Conservation (phyloP, 2,113 vertebrate genomes). For the Electrona antarctica region DNA sequence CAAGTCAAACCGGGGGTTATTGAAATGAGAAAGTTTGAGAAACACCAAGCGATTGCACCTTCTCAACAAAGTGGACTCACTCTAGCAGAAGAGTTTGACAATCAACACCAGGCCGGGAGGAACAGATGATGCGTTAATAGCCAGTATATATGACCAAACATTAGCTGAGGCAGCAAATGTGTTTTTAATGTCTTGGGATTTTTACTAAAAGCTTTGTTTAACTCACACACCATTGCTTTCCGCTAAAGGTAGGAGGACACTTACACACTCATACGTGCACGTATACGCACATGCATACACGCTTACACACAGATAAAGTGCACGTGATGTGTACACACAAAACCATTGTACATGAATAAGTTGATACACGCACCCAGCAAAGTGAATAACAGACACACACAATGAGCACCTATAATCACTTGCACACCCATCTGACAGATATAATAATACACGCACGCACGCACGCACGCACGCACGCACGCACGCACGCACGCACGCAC, state of each 20-base stretch:
- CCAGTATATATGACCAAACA: conserved; percentile 46
- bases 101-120: conserved; percentile 19
- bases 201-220: conserved; percentile 81
- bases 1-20: no score
- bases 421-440: no score
- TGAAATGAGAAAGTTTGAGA: no score
- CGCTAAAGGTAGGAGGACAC: conserved; percentile 19
- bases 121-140: conserved; percentile 50
- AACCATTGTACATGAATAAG: no score
- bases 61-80: background rate
- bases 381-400: no score
- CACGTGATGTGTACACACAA: no score
- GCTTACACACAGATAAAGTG: background rate
- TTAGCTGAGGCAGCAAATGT: conserved; percentile 75
- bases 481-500: conserved; percentile 13
- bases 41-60: no score
- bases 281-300: background rate
- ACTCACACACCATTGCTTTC: conserved; percentile 62
- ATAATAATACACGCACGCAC: background rate
- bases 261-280: background rate
- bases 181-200: conserved; percentile 65
- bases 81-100: conserved; percentile 3
- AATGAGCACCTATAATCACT: no score
- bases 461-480: background rate
- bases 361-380: no score